A percentile compares a stretch with the other conserved stretches of the same genome.
phyloP scores from a whole-genome alignment of 2,113 vertebrate species.

The Clarias gariepinus region DNA sequence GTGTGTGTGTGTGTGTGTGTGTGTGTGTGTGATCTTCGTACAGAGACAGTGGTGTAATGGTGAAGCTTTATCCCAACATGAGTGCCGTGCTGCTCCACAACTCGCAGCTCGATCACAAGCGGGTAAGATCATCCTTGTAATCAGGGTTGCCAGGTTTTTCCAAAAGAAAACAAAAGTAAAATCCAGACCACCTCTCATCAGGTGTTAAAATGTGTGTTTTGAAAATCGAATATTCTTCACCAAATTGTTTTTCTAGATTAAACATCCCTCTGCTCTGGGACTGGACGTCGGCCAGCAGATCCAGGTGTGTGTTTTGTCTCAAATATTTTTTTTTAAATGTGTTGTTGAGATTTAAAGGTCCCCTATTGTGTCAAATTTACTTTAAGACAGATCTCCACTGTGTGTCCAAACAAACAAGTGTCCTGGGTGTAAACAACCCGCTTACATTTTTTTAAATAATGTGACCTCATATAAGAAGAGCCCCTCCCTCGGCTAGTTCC shows the following conservation, averaged over 20 bases:
- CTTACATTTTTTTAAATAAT: too few relatives aligned
- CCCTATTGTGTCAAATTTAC: too few relatives aligned
- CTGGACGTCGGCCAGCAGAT: constrained; percentile 96
- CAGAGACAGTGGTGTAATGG: constrained; percentile 95
- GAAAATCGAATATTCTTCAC: not conserved
- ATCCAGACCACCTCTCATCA: too few relatives aligned
- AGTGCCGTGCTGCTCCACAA: constrained; percentile 93
- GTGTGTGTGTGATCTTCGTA: not conserved
- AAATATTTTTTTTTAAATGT: not conserved
- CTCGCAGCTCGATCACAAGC: constrained; percentile 93
- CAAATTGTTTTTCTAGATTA: constrained; percentile 77
- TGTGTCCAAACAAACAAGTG: too few relatives aligned
- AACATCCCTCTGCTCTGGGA: constrained; percentile 90
- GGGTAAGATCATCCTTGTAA: constrained; percentile 71
- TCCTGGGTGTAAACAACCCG: too few relatives aligned
- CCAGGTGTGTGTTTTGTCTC: constrained; percentile 76
- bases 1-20: not conserved
- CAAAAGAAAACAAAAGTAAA: not conserved
- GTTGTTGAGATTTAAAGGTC: not conserved
- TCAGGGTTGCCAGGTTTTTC: not conserved
- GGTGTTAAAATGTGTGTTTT: not conserved
- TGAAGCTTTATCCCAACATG: constrained; percentile 97
- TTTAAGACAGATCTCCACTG: too few relatives aligned
- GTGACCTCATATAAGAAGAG: too few relatives aligned
- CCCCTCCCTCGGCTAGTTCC: too few relatives aligned